Evolutionary conservation across 2,888 invertebrate genomes (phyloP).

Genomic region (Argynnis bischoffii): DNA sequence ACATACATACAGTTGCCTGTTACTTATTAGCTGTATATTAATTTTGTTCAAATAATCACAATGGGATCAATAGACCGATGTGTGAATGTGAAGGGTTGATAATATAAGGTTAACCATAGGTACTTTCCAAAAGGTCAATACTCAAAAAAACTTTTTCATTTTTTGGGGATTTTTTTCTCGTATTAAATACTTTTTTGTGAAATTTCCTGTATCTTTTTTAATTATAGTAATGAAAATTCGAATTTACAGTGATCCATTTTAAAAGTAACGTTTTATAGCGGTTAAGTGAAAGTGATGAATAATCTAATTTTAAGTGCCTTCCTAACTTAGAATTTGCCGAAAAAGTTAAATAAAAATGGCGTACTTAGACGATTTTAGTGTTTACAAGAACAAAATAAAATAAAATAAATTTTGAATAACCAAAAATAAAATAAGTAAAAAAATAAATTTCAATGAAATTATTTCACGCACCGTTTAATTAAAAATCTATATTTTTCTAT

Average conservation of each 20-base stretch:
- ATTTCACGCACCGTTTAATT: no score
- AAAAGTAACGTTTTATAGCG: conserved; percentile 3
- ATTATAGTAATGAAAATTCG: not conserved
- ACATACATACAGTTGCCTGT: conserved; percentile 35
- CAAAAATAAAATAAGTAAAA: no score
- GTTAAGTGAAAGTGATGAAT: conserved; percentile 53
- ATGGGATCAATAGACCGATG: no score
- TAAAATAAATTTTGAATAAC: no score
- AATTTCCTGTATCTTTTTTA: not conserved
- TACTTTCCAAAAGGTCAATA: conserved; percentile 4
- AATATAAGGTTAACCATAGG: conserved; percentile 21
- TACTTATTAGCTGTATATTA: conserved; percentile 36
- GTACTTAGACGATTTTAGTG: no score
- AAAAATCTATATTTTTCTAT: no score
- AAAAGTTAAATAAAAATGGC: conserved; percentile 9
- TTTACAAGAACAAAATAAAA: no score
- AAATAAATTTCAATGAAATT: no score
- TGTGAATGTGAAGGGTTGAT: no score
- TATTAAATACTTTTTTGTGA: not conserved
- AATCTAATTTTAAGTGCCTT: conserved; percentile 56
- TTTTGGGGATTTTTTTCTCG: not conserved
- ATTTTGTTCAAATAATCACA: conserved; percentile 15
- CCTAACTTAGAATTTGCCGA: conserved; percentile 48
- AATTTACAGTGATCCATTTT: no score
- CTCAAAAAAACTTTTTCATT: not conserved